These are phyloP conservation scores for Metopolophium dirhodum DNA, from an alignment of 1,140 invertebrate genomes.

Conservation along the genomic window DNA sequence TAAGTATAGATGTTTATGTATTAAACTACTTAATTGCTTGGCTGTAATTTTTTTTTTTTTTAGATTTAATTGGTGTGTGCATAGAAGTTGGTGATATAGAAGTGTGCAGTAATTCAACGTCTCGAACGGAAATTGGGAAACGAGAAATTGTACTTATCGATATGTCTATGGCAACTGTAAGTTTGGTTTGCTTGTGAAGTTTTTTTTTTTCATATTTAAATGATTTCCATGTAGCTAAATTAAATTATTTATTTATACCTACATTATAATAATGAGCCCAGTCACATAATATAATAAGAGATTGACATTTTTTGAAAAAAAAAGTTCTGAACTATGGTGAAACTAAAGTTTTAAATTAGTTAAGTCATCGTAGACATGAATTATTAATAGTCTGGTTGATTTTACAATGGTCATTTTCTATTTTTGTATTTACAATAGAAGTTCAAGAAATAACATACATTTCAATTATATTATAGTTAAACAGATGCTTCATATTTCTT, in stretches of 20 bases:
- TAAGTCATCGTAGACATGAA: not conserved
- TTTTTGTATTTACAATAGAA: not conserved
- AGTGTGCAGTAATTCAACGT: slow-evolving; percentile 1
- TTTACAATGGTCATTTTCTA: not conserved
- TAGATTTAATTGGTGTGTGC: slow-evolving; percentile 51
- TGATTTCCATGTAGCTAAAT: not conserved
- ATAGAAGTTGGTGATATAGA: slow-evolving; percentile 32
- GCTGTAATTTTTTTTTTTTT: not conserved
- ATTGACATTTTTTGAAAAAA: not conserved
- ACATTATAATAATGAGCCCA: not conserved
- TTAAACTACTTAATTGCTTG: not conserved
- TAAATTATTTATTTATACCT: not conserved
- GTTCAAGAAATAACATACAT: not conserved
- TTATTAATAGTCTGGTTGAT: not conserved
- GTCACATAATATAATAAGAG: no score
- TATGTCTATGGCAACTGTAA: slow-evolving; percentile 42
- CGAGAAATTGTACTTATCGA: slow-evolving; percentile 41
- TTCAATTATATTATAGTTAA: not conserved
- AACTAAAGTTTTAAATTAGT: not conserved
- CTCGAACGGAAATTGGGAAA: slow-evolving; percentile 36
- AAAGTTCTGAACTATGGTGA: not conserved
- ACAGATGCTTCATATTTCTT: not conserved
- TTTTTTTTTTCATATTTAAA: not conserved
- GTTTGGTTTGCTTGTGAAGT: not conserved
- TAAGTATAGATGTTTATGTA: not conserved